These are phyloP conservation scores for Acanthosepion lycidas DNA, from an alignment of 2,888 invertebrate species.

Conservation along the genomic window DNA sequence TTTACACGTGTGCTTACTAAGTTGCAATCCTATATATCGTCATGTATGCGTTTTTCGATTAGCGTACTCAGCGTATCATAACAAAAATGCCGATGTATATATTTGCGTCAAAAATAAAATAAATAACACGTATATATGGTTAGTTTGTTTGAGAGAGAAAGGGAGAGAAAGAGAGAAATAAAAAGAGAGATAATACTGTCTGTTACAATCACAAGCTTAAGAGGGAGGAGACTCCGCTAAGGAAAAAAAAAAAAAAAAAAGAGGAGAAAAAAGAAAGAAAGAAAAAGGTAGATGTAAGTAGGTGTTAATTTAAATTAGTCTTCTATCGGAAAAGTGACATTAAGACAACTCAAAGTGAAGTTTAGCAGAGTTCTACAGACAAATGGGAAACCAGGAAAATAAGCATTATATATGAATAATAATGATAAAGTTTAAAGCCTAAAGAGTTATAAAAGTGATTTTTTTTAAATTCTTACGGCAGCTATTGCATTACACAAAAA, in stretches of 20 bases:
- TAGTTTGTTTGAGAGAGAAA: background rate
- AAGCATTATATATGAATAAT: no score
- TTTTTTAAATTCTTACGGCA: no score
- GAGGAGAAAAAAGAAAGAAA: no score
- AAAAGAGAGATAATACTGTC: background rate
- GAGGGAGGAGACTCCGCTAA: no score
- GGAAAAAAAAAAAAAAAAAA: no score
- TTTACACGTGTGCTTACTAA: background rate
- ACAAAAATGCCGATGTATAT: background rate
- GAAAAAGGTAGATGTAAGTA: no score
- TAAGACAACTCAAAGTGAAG: background rate
- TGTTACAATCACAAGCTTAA: background rate
- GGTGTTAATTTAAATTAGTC: background rate
- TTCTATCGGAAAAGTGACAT: background rate
- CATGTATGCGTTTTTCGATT: background rate
- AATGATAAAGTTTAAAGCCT: no score
- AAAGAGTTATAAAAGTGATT: no score
- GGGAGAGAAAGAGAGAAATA: background rate
- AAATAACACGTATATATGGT: background rate
- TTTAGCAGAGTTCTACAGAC: background rate
- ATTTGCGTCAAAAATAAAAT: background rate
- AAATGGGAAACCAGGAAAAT: background rate
- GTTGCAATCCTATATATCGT: no score
- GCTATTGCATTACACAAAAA: no score
- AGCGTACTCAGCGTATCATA: background rate